Evolutionary conservation across 2,888 invertebrate genomes (phyloP).

Genomic region (Cosmopolites sordidus): DNA sequence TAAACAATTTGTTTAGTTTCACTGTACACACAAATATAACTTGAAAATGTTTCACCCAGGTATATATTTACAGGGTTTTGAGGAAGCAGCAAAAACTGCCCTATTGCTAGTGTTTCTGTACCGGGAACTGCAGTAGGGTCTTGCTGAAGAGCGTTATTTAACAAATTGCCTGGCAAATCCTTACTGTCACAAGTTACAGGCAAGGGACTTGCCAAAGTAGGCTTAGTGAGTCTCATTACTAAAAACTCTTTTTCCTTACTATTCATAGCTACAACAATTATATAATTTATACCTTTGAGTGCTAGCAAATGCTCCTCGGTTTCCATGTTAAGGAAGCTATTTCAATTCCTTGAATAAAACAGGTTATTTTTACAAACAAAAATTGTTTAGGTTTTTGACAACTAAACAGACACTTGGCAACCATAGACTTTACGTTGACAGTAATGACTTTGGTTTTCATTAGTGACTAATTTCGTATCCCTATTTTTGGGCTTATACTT

Average conservation of each 20-base stretch:
- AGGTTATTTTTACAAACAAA: too few species aligned
- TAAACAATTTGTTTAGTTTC: constrained; percentile 81
- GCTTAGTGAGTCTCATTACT: constrained; percentile 94
- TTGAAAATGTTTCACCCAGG: constrained; percentile 96
- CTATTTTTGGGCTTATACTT: too few species aligned
- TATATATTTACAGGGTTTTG: constrained; percentile 98
- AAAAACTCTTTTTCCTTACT: constrained; percentile 28
- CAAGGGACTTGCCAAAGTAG: constrained; percentile 77
- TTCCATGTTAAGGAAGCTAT: constrained; percentile 34
- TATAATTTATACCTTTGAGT: constrained; percentile 37
- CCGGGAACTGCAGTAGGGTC: constrained; percentile 81
- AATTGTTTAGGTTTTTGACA: too few species aligned
- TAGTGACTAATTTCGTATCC: too few species aligned
- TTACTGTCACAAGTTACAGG: constrained; percentile 80
- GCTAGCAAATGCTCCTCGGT: constrained; percentile 43
- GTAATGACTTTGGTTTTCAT: too few species aligned
- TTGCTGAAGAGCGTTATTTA: constrained; percentile 72
- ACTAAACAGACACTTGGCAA: not conserved
- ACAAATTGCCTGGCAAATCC: constrained; percentile 77
- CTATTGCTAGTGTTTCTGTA: constrained; percentile 77
- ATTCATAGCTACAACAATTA: too few species aligned
- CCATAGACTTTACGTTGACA: too few species aligned
- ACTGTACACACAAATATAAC: constrained; percentile 96
- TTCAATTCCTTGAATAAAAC: not conserved
- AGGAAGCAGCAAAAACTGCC: constrained; percentile 87